phyloP scores from a whole-genome alignment of 2,888 invertebrate species.

The Oeneis ivallda region DNA sequence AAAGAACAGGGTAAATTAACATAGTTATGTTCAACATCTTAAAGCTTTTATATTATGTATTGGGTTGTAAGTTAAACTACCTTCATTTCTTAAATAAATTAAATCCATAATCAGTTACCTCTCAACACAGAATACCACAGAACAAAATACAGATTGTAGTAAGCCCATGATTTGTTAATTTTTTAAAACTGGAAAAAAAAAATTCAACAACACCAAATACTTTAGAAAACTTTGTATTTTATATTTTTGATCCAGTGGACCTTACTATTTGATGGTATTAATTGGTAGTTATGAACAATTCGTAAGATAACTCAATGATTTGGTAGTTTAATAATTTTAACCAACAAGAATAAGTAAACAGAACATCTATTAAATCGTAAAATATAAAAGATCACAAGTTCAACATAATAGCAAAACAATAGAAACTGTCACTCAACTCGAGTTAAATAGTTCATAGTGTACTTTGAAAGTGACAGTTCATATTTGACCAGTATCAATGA shows the following conservation, averaged over 20 bases:
- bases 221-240: too few species aligned
- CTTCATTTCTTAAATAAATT: background rate
- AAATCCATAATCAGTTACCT: constrained; percentile 49
- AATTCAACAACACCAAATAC: background rate
- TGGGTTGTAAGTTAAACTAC: too few species aligned
- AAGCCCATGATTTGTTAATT: constrained; percentile 56
- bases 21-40: too few species aligned
- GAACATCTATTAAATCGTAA: background rate
- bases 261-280: background rate
- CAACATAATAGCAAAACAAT: background rate
- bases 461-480: background rate
- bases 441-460: too few species aligned
- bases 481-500: background rate
- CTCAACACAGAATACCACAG: constrained; percentile 67
- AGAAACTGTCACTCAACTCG: background rate
- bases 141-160: constrained; percentile 67
- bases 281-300: constrained; percentile 1
- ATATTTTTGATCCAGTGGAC: background rate
- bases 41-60: too few species aligned
- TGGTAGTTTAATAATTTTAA: background rate
- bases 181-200: constrained; percentile 20
- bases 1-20: too few species aligned
- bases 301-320: background rate
- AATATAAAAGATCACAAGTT: constrained; percentile 1
- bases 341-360: background rate